Conservation (phyloP, 2,888 invertebrate species). For the Amphipoea lucens region DNA sequence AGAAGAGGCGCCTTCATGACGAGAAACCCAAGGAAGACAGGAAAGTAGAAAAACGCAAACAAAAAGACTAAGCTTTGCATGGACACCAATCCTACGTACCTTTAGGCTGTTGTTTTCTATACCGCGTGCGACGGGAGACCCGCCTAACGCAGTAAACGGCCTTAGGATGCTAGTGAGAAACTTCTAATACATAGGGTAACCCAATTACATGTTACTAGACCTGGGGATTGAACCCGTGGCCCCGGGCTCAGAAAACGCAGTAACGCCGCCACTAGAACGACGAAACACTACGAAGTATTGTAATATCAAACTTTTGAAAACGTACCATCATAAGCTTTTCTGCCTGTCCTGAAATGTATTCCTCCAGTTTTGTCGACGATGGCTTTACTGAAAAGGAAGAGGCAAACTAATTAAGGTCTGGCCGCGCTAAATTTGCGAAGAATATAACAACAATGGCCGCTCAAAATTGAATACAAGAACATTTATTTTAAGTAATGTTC, state of each 20-base stretch:
- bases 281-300: too few relatives aligned
- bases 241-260: too few relatives aligned
- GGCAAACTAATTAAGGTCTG: background rate
- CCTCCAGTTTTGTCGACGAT: slow-evolving; percentile 50
- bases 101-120: too few relatives aligned
- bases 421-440: too few relatives aligned
- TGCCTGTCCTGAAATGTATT: slow-evolving; percentile 52
- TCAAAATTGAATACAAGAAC: too few relatives aligned
- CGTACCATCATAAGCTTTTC: slow-evolving; percentile 51
- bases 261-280: too few relatives aligned
- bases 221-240: background rate
- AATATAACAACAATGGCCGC: too few relatives aligned
- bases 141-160: background rate
- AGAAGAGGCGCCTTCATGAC: slow-evolving; percentile 94
- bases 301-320: background rate
- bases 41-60: slow-evolving; percentile 89
- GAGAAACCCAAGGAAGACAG: slow-evolving; percentile 90
- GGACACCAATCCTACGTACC: background rate
- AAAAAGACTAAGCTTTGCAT: slow-evolving; percentile 80
- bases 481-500: too few relatives aligned
- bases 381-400: slow-evolving; percentile 40
- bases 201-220: background rate
- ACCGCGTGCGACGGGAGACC: too few relatives aligned
- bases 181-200: background rate
- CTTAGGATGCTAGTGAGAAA: background rate